Conservation (phyloP, 2,797 vertebrate genomes). For the Arremon aurantiirostris region DNA sequence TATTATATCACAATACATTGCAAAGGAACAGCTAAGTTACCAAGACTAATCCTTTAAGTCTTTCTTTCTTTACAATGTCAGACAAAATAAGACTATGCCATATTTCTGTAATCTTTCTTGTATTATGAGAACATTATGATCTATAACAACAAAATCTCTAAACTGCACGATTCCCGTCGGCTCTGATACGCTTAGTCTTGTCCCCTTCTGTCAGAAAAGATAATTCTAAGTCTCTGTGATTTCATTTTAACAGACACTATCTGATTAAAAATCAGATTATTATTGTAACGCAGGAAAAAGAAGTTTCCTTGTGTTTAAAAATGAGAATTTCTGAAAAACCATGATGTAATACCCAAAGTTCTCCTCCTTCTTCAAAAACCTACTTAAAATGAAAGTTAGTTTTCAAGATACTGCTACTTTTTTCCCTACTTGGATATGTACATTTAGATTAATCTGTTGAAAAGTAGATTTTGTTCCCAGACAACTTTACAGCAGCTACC, state of each 20-base stretch:
- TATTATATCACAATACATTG: background rate
- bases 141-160: constrained; percentile 32
- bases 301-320: background rate
- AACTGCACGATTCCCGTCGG: background rate
- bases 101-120: constrained; percentile 33
- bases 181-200: background rate
- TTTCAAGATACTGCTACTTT: background rate
- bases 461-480: constrained; percentile 29
- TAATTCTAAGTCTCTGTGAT: background rate
- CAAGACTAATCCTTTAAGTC: constrained; percentile 63
- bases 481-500: background rate
- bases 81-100: constrained; percentile 33
- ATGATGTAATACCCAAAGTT: background rate
- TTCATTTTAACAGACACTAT: background rate
- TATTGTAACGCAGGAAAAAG: background rate
- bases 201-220: background rate
- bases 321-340: background rate
- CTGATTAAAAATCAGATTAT: constrained; percentile 10
- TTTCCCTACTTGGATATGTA: background rate
- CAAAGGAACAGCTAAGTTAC: constrained; percentile 37
- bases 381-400: background rate
- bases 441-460: background rate
- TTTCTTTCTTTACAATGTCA: constrained; percentile 45
- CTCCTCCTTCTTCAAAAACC: background rate
- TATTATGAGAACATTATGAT: constrained; percentile 41